Evolutionary conservation across 2,888 invertebrate genomes (phyloP), one percentile per base, ranked within the genome.

Genomic region (Spodoptera littoralis): DNA sequence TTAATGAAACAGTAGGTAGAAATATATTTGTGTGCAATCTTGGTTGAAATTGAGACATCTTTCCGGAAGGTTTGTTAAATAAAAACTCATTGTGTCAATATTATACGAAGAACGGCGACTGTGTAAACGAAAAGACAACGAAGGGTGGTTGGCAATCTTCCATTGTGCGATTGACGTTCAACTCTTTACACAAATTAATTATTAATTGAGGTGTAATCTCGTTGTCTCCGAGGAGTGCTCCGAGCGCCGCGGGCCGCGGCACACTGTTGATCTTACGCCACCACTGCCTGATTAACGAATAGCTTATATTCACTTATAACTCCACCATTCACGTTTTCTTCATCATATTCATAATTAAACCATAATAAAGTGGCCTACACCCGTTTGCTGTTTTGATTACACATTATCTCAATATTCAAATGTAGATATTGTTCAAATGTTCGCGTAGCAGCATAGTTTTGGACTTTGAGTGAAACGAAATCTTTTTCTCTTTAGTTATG

Each of bases 161-260:
- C 81, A 87, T 87, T 84, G 87, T 86, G 71, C 64, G 72, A 75
- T 70, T 77, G 79, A 77, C 80, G 73, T 82, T 84, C 83, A 92
- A 93, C 93, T 93, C 93, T 92, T 93, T 93, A 87, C 87, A 89
- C 89, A 89, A 85, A 88, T 93, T 89, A 93, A 93, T 93, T 88
- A 92, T 94, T 90, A 90, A 86, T 77, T 84, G 85, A 81, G 83
- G 85, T 85, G 84, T 91, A 90, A 92, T 90, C 90, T 90, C 85
- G 88, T 83, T 82, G 83, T 82, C 82, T 81, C 81, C 74, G 73
- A 58, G 63, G 70, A 60, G 59, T 55, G 70, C 70, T 51, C 54
- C 62, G 53, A 51, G 65, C 75, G 68, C 59, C 60, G 47, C 47
- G 6, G 24, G 63, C 71, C 67, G 67, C 64, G 67, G 81, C 71